A percentile compares a stretch with the other conserved stretches of the same genome.
These are phyloP conservation scores for Sardina pilchardus DNA, from an alignment of 2,113 vertebrate species.

Conservation along the genomic window DNA sequence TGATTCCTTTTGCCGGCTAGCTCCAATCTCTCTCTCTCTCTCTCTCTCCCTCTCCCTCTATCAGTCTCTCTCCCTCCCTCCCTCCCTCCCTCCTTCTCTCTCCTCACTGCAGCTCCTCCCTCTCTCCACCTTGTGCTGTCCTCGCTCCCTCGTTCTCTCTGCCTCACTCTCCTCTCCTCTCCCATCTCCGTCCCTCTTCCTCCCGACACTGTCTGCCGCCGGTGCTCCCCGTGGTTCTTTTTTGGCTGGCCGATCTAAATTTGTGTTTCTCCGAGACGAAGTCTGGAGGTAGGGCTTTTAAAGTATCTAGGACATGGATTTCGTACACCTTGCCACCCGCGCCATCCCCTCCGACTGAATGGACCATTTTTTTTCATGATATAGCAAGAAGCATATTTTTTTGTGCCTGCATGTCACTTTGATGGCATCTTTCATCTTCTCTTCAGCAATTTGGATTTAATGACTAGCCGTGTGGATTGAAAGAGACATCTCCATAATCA, in stretches of 20 bases:
- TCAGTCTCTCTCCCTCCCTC: slow-evolving; percentile 31
- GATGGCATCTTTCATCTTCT: slow-evolving; percentile 63
- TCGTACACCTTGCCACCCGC: slow-evolving; percentile 25
- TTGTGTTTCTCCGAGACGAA: slow-evolving; percentile 52
- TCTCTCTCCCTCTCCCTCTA: slow-evolving; percentile 28
- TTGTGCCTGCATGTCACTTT: slow-evolving; percentile 35
- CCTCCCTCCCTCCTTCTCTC: slow-evolving; percentile 21
- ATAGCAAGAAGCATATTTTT: slow-evolving; percentile 52
- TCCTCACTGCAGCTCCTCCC: slow-evolving; percentile 63
- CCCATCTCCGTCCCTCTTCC: slow-evolving; percentile 25
- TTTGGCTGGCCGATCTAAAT: slow-evolving; percentile 41
- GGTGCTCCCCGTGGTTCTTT: not conserved
- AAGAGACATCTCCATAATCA: slow-evolving; percentile 53
- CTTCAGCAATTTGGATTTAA: slow-evolving; percentile 70
- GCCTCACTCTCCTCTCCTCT: slow-evolving; percentile 29
- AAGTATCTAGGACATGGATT: slow-evolving; percentile 65
- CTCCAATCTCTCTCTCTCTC: slow-evolving; percentile 26
- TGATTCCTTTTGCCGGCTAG: not conserved
- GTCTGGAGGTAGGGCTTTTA: slow-evolving; percentile 54
- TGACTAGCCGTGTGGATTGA: slow-evolving; percentile 64
- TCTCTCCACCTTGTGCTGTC: slow-evolving; percentile 57
- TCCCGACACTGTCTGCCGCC: slow-evolving; percentile 3
- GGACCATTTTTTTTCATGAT: not conserved
- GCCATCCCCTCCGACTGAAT: not conserved
- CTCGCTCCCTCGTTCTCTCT: slow-evolving; percentile 45